phyloP scores from a whole-genome alignment of 2,888 invertebrate species.

The Lobophora halterata region DNA sequence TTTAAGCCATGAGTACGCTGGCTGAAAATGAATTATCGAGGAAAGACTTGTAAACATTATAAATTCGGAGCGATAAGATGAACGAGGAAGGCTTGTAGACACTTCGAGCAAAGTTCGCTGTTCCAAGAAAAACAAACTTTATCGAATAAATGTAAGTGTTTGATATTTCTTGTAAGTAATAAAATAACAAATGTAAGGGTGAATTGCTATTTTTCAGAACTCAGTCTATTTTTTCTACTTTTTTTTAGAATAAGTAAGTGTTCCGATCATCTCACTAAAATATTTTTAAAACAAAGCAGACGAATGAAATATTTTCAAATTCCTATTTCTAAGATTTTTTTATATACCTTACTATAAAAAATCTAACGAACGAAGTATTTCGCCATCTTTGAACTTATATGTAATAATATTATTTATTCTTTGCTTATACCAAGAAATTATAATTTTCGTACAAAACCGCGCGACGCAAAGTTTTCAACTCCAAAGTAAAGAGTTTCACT shows the following conservation, averaged over 20 bases:
- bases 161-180: conserved; percentile 10
- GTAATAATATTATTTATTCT: too few relatives aligned
- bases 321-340: too few relatives aligned
- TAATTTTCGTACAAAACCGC: conserved; percentile 6
- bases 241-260: neutral
- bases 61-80: conserved; percentile 32
- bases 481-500: conserved; percentile 18
- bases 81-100: conserved; percentile 36
- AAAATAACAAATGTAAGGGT: too few relatives aligned
- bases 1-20: too few relatives aligned
- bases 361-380: too few relatives aligned
- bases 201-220: too few relatives aligned
- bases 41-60: conserved; percentile 48
- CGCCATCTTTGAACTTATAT: too few relatives aligned
- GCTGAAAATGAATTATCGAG: conserved; percentile 46
- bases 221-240: too few relatives aligned
- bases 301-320: too few relatives aligned
- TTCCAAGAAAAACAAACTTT: conserved; percentile 9
- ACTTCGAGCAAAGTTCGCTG: conserved; percentile 4
- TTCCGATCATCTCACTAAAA: neutral
- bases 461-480: conserved; percentile 4
- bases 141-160: conserved; percentile 5
- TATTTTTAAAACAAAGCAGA: too few relatives aligned
- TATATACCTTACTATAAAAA: too few relatives aligned
- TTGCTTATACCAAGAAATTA: too few relatives aligned